Evolutionary conservation across 2,113 vertebrate genomes (phyloP).

Genomic region (Gorilla gorilla): DNA sequence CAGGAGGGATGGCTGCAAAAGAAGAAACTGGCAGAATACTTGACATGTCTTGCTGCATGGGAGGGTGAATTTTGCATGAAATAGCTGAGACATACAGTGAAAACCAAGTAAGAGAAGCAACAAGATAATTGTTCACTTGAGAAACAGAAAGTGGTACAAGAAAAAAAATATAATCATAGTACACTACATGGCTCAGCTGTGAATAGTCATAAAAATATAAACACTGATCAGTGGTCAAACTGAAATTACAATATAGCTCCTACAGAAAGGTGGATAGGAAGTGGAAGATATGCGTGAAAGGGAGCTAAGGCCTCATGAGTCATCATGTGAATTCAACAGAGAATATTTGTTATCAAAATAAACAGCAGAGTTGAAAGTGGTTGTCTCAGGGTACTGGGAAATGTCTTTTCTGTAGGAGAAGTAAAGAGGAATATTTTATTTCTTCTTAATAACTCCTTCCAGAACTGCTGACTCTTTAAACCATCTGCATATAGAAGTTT

Average conservation of each 20-base stretch:
- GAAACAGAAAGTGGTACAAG: background rate
- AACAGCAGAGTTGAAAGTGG: background rate
- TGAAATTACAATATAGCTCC: background rate
- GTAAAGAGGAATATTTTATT: background rate
- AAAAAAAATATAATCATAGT: background rate
- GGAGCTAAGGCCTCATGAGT: background rate
- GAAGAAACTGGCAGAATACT: background rate
- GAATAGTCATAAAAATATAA: background rate
- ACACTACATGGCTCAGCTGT: background rate
- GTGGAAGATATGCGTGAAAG: background rate
- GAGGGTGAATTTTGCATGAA: background rate
- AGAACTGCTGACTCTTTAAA: slow-evolving; percentile 12
- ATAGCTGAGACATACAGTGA: background rate
- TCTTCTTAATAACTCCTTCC: background rate
- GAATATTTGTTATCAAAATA: background rate
- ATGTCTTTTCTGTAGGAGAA: background rate
- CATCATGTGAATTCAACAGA: background rate
- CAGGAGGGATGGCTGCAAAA: background rate
- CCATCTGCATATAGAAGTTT: background rate
- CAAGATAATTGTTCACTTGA: background rate
- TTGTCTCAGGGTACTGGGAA: background rate
- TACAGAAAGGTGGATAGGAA: background rate
- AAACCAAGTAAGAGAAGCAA: background rate
- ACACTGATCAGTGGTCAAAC: background rate
- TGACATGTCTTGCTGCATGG: background rate